Percentiles rank a stretch among this genome's conserved stretches.
phyloP scores from a whole-genome alignment of 2,888 invertebrate genomes.

The Eristalis intricaria region DNA sequence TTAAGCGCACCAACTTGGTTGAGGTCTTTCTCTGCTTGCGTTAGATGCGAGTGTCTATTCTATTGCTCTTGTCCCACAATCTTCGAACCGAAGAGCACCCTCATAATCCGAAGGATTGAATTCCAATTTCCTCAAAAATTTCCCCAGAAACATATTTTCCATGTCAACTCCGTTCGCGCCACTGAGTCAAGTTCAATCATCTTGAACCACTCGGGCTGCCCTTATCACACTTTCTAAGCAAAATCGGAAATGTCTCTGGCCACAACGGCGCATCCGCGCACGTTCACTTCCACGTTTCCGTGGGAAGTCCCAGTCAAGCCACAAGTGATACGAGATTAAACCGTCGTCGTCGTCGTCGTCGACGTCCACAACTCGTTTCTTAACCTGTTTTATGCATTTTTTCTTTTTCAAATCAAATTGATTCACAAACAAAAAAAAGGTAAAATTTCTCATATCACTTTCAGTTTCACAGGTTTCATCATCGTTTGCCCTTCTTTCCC shows the following conservation, averaged over 20 bases:
- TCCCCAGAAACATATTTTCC: too few species aligned
- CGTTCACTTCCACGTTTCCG: background rate
- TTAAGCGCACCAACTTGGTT: too few species aligned
- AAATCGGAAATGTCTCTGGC: background rate
- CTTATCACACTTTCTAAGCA: background rate
- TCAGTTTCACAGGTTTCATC: slow-evolving; percentile 29
- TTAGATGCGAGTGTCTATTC: too few species aligned
- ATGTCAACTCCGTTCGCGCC: background rate
- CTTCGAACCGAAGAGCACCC: too few species aligned
- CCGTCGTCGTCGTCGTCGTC: background rate
- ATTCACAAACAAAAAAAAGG: background rate
- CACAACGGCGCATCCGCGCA: background rate
- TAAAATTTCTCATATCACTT: slow-evolving; percentile 16
- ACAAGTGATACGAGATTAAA: background rate
- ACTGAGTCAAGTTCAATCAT: background rate
- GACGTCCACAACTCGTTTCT: slow-evolving; percentile 7
- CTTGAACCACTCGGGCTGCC: background rate
- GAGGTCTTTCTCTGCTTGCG: too few species aligned
- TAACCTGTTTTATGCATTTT: slow-evolving; percentile 2
- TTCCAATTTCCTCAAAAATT: too few species aligned
- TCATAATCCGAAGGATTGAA: too few species aligned
- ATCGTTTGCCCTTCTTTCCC: background rate
- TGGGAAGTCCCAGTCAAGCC: background rate
- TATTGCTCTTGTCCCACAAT: too few species aligned
- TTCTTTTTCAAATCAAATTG: background rate